Evolutionary conservation across 2,797 vertebrate genomes (phyloP).

Genomic region (Pristis pectinata): DNA sequence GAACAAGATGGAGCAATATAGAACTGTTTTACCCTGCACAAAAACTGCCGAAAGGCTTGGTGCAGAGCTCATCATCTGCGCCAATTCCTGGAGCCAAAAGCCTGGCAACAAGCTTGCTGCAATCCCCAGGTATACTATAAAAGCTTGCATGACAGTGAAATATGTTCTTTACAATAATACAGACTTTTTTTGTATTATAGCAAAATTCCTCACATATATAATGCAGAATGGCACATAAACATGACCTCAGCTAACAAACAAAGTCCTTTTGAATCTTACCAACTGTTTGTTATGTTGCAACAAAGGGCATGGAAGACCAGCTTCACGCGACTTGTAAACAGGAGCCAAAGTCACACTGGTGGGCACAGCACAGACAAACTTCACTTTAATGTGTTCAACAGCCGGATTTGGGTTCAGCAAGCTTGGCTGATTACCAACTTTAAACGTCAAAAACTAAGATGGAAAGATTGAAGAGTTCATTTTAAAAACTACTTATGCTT

Average conservation of each 20-base stretch:
- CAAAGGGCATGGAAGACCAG: conserved; percentile 50
- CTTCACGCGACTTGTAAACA: conserved; percentile 43
- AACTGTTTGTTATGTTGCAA: conserved; percentile 52
- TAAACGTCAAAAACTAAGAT: conserved; percentile 52
- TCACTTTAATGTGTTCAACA: conserved; percentile 52
- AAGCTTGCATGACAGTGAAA: no score
- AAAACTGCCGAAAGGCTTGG: no score
- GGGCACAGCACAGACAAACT: conserved; percentile 49
- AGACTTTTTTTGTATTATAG: no score
- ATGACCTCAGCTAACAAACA: not conserved
- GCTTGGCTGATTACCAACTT: conserved; percentile 50
- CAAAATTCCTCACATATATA: no score
- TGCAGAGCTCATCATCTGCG: no score
- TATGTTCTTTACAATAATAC: no score
- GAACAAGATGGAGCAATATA: no score
- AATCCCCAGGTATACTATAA: no score
- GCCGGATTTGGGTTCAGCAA: conserved; percentile 50
- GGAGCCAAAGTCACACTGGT: conserved; percentile 51
- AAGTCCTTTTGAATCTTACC: conserved; percentile 43
- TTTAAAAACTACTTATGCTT: not conserved
- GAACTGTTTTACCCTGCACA: no score
- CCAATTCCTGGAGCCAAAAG: no score
- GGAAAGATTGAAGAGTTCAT: not conserved
- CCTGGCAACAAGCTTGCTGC: no score
- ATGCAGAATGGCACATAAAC: no score